Conservation (phyloP, 2,797 vertebrate genomes). For the Microhierax caerulescens region DNA sequence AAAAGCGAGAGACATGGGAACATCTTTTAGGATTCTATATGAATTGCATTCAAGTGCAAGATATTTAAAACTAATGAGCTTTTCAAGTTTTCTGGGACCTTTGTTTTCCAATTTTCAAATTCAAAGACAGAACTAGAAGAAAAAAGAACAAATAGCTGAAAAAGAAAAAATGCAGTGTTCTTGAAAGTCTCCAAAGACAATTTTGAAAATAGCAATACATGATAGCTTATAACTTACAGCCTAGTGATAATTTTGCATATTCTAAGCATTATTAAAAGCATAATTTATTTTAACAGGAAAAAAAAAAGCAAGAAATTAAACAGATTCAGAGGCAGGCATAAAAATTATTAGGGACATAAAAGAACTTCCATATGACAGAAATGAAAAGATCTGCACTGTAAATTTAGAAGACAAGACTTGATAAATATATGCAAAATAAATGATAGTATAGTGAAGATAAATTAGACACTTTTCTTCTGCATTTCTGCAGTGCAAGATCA, state of each 20-base stretch:
- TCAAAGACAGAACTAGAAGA: not conserved
- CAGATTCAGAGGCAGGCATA: not conserved
- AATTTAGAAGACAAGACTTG: not conserved
- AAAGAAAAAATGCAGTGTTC: not conserved
- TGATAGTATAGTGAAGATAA: not conserved
- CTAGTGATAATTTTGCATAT: not conserved
- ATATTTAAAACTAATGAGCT: not conserved
- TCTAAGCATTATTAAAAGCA: not conserved
- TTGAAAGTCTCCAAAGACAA: not conserved
- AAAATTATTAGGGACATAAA: not conserved
- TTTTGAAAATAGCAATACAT: not conserved
- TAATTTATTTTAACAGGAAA: not conserved
- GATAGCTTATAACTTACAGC: not conserved
- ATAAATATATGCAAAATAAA: not conserved
- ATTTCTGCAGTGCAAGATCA: not conserved
- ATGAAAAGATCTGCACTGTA: not conserved
- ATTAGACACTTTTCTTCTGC: not conserved
- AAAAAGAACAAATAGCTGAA: not conserved
- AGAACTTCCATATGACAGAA: not conserved
- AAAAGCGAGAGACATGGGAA: not conserved
- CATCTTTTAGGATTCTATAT: not conserved
- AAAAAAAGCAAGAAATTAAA: not conserved
- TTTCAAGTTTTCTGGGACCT: not conserved
- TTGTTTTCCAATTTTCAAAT: not conserved
- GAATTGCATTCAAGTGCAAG: not conserved